Percentiles rank a stretch among this genome's conserved stretches.
phyloP scores from a whole-genome alignment of 2,888 invertebrate genomes.

The Stomorhina lunata region DNA sequence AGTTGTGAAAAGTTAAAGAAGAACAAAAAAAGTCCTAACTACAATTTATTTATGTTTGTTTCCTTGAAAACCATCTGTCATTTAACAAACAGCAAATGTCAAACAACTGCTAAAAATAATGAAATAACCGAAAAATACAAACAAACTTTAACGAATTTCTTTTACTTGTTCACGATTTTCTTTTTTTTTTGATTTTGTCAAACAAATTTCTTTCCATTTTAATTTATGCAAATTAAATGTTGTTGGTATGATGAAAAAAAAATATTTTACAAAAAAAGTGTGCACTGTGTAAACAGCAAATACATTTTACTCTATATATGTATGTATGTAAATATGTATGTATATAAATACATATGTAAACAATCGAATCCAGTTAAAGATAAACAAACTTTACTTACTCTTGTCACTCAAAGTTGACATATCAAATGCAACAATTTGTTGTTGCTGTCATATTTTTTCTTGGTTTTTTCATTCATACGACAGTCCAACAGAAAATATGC shows the following conservation, averaged over 20 bases:
- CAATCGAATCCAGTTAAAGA: slow-evolving; percentile 33
- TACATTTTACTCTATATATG: neutral
- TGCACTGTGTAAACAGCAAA: neutral
- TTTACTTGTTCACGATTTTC: slow-evolving; percentile 9
- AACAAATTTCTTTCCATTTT: slow-evolving; percentile 16
- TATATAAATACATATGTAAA: neutral
- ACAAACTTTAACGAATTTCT: slow-evolving; percentile 35
- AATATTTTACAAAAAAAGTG: neutral
- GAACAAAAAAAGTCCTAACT: neutral
- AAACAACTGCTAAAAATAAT: slow-evolving; percentile 23
- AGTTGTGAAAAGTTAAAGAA: slow-evolving; percentile 20
- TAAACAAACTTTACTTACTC: slow-evolving; percentile 46
- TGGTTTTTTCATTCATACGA: neutral
- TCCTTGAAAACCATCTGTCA: slow-evolving; percentile 52
- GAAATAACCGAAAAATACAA: neutral
- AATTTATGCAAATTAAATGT: slow-evolving; percentile 68
- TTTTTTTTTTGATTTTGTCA: neutral
- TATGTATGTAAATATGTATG: neutral
- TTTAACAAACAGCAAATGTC: slow-evolving; percentile 44
- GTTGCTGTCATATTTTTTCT: slow-evolving; percentile 58
- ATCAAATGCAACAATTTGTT: slow-evolving; percentile 72
- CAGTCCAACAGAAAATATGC: too few species aligned
- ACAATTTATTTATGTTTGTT: neutral
- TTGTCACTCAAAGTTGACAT: slow-evolving; percentile 64
- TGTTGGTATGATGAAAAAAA: slow-evolving; percentile 2